Conservation (phyloP, 37 sponge, comb jelly and placozoan species). For the Lycopodina hypogea region DNA sequence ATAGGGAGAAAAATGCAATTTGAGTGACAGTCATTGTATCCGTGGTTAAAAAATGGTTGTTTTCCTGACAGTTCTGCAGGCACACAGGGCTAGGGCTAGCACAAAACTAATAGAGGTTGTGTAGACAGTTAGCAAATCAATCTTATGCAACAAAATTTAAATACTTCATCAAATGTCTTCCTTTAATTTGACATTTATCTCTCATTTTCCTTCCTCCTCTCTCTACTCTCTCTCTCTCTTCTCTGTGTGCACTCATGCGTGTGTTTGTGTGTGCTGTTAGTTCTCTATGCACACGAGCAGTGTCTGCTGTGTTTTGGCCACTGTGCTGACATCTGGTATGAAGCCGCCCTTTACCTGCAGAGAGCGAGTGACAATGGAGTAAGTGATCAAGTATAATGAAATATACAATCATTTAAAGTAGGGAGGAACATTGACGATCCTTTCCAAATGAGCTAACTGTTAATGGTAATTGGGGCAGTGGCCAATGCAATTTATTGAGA, state of each 20-base stretch:
- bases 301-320: slow-evolving; percentile 84
- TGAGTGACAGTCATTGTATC: too few species aligned
- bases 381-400: background rate
- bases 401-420: too few species aligned
- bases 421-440: too few species aligned
- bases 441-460: background rate
- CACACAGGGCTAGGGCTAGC: too few species aligned
- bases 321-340: slow-evolving; percentile 94
- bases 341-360: slow-evolving; percentile 86
- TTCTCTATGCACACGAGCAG: slow-evolving; percentile 87
- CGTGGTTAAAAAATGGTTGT: too few species aligned
- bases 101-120: too few species aligned
- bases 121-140: too few species aligned
- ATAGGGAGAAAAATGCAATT: too few species aligned
- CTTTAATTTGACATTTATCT: too few species aligned
- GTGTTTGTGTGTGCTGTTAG: slow-evolving; percentile 24
- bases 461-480: background rate
- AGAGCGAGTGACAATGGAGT: slow-evolving; percentile 55
- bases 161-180: too few species aligned
- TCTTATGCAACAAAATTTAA: too few species aligned
- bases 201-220: background rate
- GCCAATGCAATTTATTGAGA: background rate
- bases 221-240: background rate
- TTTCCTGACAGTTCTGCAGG: too few species aligned
- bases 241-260: background rate